Percentiles rank a stretch among this genome's conserved stretches.
Evolutionary conservation across 2,888 invertebrate species (phyloP).

Genomic region (Limnephilus lunatus): DNA sequence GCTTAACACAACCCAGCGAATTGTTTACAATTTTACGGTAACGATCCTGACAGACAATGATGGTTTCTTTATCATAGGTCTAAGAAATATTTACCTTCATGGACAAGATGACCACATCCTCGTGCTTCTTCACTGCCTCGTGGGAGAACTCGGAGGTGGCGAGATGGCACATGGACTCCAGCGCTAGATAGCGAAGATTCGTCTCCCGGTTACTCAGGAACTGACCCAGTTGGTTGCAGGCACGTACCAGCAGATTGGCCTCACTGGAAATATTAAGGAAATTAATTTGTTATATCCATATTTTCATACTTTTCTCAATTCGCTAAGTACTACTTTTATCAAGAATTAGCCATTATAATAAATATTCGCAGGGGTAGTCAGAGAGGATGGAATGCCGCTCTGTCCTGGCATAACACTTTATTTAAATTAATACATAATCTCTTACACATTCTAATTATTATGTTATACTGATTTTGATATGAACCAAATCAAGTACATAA

Average conservation of each 20-base stretch:
- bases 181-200: conserved; percentile 96
- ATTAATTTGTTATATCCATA: background rate
- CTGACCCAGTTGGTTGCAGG: conserved; percentile 99
- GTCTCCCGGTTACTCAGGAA: conserved; percentile 98
- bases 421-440: no score
- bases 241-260: conserved; percentile 96
- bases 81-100: conserved; percentile 83
- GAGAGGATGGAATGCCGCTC: no score
- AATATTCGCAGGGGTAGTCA: no score
- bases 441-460: no score
- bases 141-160: conserved; percentile 99
- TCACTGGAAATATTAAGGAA: conserved; percentile 79
- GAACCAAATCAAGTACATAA: no score
- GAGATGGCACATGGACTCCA: conserved; percentile 99
- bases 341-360: no score
- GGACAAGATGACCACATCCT: conserved; percentile 98
- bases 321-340: background rate
- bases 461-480: no score
- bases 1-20: no score
- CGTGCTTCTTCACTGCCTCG: conserved; percentile 99
- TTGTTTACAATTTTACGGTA: no score
- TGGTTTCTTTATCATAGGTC: background rate
- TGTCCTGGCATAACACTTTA: no score
- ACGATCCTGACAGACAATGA: no score
- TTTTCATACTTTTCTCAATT: background rate